A percentile compares a stretch with the other conserved stretches of the same genome.
phyloP scores from a whole-genome alignment of 2,888 invertebrate genomes.

The Mythimna vitellina region DNA sequence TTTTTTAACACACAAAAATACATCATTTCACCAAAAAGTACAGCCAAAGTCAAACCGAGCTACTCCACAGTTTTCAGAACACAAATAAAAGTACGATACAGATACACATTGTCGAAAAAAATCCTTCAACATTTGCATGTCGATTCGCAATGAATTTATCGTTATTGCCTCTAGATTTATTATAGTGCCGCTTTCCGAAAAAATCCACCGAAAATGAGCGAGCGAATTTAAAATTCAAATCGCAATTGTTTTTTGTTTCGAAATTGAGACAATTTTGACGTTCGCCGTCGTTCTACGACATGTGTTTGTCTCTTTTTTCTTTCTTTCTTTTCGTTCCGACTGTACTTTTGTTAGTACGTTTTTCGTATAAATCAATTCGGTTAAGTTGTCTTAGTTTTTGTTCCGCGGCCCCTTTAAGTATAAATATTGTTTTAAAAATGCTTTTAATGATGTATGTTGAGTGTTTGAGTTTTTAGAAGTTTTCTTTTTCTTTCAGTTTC shows the following conservation, averaged over 20 bases:
- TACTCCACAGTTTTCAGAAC: slow-evolving; percentile 70
- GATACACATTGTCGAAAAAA: slow-evolving; percentile 85
- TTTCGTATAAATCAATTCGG: slow-evolving; percentile 82
- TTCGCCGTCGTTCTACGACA: slow-evolving; percentile 81
- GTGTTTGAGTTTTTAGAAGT: slow-evolving; percentile 66
- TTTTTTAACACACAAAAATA: slow-evolving; percentile 28
- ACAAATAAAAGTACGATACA: slow-evolving; percentile 80
- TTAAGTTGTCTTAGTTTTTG: slow-evolving; percentile 76
- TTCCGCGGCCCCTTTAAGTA: slow-evolving; percentile 73
- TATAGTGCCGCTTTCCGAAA: slow-evolving; percentile 84
- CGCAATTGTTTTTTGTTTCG: slow-evolving; percentile 85
- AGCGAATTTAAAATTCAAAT: slow-evolving; percentile 89
- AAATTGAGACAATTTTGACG: slow-evolving; percentile 90
- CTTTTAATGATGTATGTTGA: slow-evolving; percentile 81
- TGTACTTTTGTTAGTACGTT: slow-evolving; percentile 64
- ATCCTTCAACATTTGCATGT: slow-evolving; percentile 89
- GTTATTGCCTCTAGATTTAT: slow-evolving; percentile 90
- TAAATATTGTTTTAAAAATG: slow-evolving; percentile 80
- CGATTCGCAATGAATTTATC: slow-evolving; percentile 90
- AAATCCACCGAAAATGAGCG: slow-evolving; percentile 86
- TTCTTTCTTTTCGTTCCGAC: slow-evolving; percentile 60
- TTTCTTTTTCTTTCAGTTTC: slow-evolving; percentile 53
- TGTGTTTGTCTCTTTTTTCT: slow-evolving; percentile 74
- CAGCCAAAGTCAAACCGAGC: slow-evolving; percentile 33
- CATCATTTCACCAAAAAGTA: slow-evolving; percentile 9